These are phyloP conservation scores for Sycobia sp. DNA, from an alignment of 1,140 invertebrate species.

Conservation along the genomic window DNA sequence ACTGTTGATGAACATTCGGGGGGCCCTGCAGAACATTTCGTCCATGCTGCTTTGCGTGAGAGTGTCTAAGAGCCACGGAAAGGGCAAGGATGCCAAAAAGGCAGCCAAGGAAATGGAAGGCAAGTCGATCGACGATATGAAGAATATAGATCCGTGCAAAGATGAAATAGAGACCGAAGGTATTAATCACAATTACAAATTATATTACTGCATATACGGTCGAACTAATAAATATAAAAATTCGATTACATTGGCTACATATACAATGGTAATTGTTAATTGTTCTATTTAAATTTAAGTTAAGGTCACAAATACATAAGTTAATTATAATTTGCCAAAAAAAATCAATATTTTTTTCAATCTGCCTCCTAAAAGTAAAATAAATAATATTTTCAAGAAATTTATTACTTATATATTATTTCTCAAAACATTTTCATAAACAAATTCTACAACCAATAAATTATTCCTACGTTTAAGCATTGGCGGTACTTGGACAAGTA, in stretches of 20 bases:
- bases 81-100: neutral
- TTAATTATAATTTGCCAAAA: too few species aligned
- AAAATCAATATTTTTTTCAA: too few species aligned
- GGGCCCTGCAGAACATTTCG: conserved; percentile 50
- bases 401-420: neutral
- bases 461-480: conserved; percentile 40
- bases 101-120: neutral
- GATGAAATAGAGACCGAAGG: conserved; percentile 21
- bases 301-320: too few species aligned
- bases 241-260: too few species aligned
- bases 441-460: neutral
- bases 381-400: neutral
- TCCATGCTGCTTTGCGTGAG: conserved; percentile 46
- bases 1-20: conserved; percentile 50
- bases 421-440: neutral
- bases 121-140: neutral
- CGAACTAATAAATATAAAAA: too few species aligned
- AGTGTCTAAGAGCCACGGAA: neutral
- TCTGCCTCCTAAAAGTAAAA: neutral
- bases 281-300: too few species aligned
- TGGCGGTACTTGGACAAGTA: conserved; percentile 44
- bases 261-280: neutral
- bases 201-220: too few species aligned
- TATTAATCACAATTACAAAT: conserved; percentile 2
- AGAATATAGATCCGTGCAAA: neutral